Conservation (phyloP, 2,113 vertebrate species). For the Eretmochelys imbricata region DNA sequence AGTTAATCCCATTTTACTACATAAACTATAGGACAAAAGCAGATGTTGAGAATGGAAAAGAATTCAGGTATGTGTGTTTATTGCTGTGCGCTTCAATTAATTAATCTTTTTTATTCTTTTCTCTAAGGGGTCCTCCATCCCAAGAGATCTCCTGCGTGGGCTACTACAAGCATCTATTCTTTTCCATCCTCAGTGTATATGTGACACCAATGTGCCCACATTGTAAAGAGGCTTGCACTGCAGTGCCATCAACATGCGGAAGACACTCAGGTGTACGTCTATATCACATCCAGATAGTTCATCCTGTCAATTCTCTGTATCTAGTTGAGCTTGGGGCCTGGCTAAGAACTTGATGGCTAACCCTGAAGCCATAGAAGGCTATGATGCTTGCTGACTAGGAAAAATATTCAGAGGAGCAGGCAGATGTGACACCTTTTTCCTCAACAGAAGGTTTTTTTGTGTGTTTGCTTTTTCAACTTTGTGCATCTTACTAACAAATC, state of each 20-base stretch:
- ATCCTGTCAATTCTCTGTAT: background rate
- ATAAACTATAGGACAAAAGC: background rate
- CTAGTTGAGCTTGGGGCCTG: background rate
- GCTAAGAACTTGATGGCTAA: background rate
- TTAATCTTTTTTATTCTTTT: background rate
- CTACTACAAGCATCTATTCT: background rate
- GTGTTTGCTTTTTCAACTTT: background rate
- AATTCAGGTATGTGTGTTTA: background rate
- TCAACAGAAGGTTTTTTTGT: background rate
- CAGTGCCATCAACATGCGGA: background rate
- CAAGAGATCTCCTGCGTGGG: background rate
- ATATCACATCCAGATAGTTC: background rate
- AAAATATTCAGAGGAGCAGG: background rate
- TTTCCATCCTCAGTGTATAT: background rate
- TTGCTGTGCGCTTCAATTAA: background rate
- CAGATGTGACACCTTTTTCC: background rate
- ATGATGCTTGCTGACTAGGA: background rate
- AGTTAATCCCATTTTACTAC: background rate
- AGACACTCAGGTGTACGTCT: background rate
- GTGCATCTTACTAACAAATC: background rate
- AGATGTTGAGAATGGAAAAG: background rate
- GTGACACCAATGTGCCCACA: background rate
- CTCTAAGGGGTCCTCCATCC: background rate
- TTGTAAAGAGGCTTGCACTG: background rate
- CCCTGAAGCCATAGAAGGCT: background rate